Evolutionary conservation across 2,888 invertebrate species (phyloP), one percentile per base, ranked within the genome.

Genomic region (Caenorhabditis parvicauda): DNA sequence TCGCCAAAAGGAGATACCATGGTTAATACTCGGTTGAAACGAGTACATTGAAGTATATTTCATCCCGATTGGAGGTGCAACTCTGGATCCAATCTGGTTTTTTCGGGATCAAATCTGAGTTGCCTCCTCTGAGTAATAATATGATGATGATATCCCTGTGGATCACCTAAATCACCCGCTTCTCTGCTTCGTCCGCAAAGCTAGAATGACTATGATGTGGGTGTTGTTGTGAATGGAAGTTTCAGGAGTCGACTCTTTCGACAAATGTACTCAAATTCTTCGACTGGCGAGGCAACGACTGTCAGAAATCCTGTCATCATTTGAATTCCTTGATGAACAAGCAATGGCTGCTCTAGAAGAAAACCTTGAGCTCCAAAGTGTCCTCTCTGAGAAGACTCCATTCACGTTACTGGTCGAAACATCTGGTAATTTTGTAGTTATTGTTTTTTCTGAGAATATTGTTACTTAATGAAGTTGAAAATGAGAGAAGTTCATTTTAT

Each of bases 281-380:
- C 85, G 86, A 69, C 84, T 87, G 62, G 90, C 92, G 0, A 90
- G 89, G 82, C 82, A 82, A 0, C 86, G 87, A 24, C 84, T 94
- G 12, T 90, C 89, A 1, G 95, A 96, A 58, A 90, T 79, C 22
- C 82, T 98, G 38, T 94, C 95, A 3, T 92, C 95, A 0, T 95
- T 91, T 83, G 98, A 98, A 85, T 87, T 96, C 86, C 89, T 96
- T 60, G 96, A 98, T 82, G 85, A 85, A 12, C 83, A 83, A 39
- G 87, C 91, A 0, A 85, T 95, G 76, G 86, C 86, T n/a, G 64
- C 53, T 41, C 32, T 74, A 29, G 49, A 63, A 54, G 59, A 72
- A 6, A 76, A 78, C 54, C 55, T 70, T 12, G 51, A 57, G 2
- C 50, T 77, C 1, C 51, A 53, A 9, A 59, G 60, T 29, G 72